phyloP scores from a whole-genome alignment of 2,888 invertebrate species.

The Oasisia sp. region DNA sequence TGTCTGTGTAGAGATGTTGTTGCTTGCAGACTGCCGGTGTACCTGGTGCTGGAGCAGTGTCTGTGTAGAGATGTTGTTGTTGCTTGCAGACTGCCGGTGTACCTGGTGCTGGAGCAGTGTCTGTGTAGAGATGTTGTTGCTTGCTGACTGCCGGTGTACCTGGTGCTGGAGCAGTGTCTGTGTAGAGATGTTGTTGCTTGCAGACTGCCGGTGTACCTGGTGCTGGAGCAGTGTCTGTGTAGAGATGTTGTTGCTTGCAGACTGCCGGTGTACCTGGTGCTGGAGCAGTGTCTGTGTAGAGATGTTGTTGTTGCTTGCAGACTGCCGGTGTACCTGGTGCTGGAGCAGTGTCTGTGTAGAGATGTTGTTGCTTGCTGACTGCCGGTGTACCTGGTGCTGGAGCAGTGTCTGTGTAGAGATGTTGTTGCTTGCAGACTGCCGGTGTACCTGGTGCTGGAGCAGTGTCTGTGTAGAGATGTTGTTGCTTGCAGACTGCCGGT shows the following conservation, averaged over 20 bases:
- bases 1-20: constrained; percentile 14
- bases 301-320: constrained; percentile 26
- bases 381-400: not conserved
- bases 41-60: not conserved
- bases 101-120: constrained; percentile 37
- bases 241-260: not conserved
- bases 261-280: not conserved
- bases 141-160: not conserved
- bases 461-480: constrained; percentile 26
- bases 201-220: constrained; percentile 35
- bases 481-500: not conserved
- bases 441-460: constrained; percentile 34
- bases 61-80: constrained; percentile 7
- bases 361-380: not conserved
- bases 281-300: not conserved
- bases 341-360: constrained; percentile 34
- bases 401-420: not conserved
- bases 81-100: constrained; percentile 34
- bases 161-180: not conserved
- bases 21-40: not conserved
- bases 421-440: constrained; percentile 35
- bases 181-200: constrained; percentile 21
- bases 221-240: constrained; percentile 36
- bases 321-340: constrained; percentile 34
- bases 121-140: not conserved